These are phyloP conservation scores for Lysandra coridon DNA, from an alignment of 2,888 invertebrate species.

Conservation along the genomic window DNA sequence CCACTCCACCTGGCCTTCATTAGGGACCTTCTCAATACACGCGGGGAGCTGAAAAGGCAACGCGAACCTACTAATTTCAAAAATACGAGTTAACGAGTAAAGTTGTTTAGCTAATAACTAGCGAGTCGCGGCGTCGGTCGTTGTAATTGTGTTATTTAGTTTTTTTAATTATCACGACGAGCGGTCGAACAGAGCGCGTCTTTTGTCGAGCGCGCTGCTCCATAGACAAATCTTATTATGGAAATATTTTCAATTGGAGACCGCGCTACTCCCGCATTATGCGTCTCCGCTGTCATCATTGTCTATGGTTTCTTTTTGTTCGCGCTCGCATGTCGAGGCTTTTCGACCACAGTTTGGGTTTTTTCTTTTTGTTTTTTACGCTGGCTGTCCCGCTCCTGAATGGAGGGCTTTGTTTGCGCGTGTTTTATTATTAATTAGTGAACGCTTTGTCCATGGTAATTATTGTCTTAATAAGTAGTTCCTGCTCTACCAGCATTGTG, in stretches of 20 bases:
- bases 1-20: constrained; percentile 78
- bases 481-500: constrained; percentile 73
- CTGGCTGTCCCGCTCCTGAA: constrained; percentile 74
- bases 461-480: constrained; percentile 81
- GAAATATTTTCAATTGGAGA: constrained; percentile 81
- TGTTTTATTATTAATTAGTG: constrained; percentile 81
- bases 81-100: constrained; percentile 70
- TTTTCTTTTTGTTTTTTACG: constrained; percentile 59
- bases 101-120: constrained; percentile 72
- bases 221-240: constrained; percentile 81
- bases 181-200: constrained; percentile 72
- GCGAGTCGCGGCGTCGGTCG: constrained; percentile 42
- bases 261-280: constrained; percentile 78
- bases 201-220: constrained; percentile 72
- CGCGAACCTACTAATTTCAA: constrained; percentile 64
- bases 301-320: constrained; percentile 77
- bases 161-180: constrained; percentile 69
- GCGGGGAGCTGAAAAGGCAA: constrained; percentile 62
- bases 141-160: constrained; percentile 62
- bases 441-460: constrained; percentile 79
- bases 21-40: constrained; percentile 70
- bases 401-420: constrained; percentile 77
- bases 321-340: constrained; percentile 76
- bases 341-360: constrained; percentile 80
- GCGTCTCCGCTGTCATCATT: constrained; percentile 78